Evolutionary conservation across 2,113 vertebrate genomes (phyloP), one percentile per base, ranked within the genome.

Genomic region (Pseudopipra pipra): DNA sequence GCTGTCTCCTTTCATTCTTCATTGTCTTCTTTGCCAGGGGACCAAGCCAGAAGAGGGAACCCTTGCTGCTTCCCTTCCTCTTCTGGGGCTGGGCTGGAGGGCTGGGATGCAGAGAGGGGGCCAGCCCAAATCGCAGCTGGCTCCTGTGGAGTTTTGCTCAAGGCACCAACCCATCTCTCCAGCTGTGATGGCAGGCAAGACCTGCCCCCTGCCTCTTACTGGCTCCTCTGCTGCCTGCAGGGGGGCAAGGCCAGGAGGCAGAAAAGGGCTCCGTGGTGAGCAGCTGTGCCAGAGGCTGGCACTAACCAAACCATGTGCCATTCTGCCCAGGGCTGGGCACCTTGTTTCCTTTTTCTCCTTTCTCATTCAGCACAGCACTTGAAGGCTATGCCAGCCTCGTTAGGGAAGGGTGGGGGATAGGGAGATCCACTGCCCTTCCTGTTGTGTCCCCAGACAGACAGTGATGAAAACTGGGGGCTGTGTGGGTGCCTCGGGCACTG

Each of bases 231-330:
- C 18, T 55, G 8, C 17, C 13, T 68, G 8, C 7, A 46, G 66
- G 37, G 22, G 0, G 0, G 8, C 16, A 46, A 66, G 30, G 33
- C 3, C 24, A 62, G 20, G 59, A 75, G 14, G 9, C 20, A n/a
- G 8, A 23, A 56, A 59, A 46, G 41, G 14, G 10, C 22, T 54
- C 5, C 52, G 15, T 10, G 11, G 13, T 49, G 24, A 84, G 21
- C 27, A 54, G n/a, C 4, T 1, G n/a, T 70, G 24, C 12, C 10
- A 18, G 15, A 27, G 10, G 8, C 11, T 68, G 31, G 9, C n/a
- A 14, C 3, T 5, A 47, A 49, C 5, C 3, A 2, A 41, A 24
- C 5, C 2, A 0, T 22, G 27, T 76, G 37, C 11, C 23, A 6
- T 56, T 59, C 8, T 5, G 6, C 30, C 12, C 5, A 1, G 14